Base-by-base conservation (phyloP, 2,888 invertebrate species). In the Ametastegia equiseti region DNA sequence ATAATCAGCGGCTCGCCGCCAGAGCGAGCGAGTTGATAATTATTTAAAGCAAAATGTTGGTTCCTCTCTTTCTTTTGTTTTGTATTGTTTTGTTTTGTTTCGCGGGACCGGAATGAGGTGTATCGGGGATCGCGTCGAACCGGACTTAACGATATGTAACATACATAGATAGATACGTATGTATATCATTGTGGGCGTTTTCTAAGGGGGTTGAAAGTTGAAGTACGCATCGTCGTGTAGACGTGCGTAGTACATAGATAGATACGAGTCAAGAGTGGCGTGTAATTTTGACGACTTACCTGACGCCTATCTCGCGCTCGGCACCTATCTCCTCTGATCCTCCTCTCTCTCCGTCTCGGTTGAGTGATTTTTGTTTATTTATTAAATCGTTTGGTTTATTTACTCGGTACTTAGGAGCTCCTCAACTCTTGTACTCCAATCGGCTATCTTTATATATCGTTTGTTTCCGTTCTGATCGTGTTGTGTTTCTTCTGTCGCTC, bases 271-370 rank as follows among this genome's bases (percentile, higher is more conserved):
- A n/a, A 33, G 54, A 54, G 27, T 13, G 23, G 71, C 30, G 71
- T 71, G 71, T 71, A 71, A 71, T 19, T 75, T 75, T 75, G 9
- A 54, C 54, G 50, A 75, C 75, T 54, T 75, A 75, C 75, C 75
- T 75, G 75, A 75, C 75, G 75, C 75, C 75, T 75, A 75, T 75
- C 75, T 75, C 75, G 75, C 75, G 75, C 15, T 75, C 36, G 75
- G 50, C 39, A 67, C 65, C 39, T 50, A 75, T 75, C 54, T 50
- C 50, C 36, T 30, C 15, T 4, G 47, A 71, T 71, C 47, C 47
- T 47, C 15, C 4, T 45, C 36, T 71, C 30, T 45, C 27, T 2
- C 45, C 23, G 13, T 15, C 30, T 19, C 19, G 23, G 19, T 19
- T 19, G 39, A 30, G 15, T 63, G n/a, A 27, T 30, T 60, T 23